A percentile compares a stretch with the other conserved stretches of the same genome.
Evolutionary conservation across 2,113 vertebrate genomes (phyloP).

Genomic region (Ginglymostoma cirratum): DNA sequence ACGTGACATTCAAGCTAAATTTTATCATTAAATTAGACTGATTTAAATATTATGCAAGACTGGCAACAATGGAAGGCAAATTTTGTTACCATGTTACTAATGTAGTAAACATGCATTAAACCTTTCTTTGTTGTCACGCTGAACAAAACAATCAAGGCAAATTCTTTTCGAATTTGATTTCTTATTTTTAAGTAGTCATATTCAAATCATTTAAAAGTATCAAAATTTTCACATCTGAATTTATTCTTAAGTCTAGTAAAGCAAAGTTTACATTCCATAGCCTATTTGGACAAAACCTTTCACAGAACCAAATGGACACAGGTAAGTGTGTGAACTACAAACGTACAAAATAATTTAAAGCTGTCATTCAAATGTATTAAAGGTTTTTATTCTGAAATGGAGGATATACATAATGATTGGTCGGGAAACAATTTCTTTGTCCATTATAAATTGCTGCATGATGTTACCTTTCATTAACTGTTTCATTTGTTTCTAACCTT

Average conservation of each 20-base stretch:
- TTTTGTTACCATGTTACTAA: background rate
- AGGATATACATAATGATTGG: background rate
- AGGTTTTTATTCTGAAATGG: background rate
- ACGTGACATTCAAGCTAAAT: slow-evolving; percentile 37
- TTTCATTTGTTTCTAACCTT: slow-evolving; percentile 12
- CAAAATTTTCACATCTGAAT: background rate
- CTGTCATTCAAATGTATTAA: background rate
- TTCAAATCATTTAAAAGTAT: slow-evolving; percentile 3
- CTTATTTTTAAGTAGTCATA: slow-evolving; percentile 1
- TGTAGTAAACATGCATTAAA: slow-evolving; percentile 16
- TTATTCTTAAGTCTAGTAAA: slow-evolving; percentile 3
- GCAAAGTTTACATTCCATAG: background rate
- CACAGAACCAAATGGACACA: background rate
- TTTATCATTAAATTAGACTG: background rate
- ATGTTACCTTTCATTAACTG: slow-evolving; percentile 15
- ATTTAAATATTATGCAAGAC: slow-evolving; percentile 11
- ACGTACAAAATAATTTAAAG: slow-evolving; percentile 3
- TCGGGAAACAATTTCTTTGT: background rate
- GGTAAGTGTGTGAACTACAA: background rate
- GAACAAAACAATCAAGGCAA: slow-evolving; percentile 24
- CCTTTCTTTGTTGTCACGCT: background rate
- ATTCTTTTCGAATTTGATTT: background rate
- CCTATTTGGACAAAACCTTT: background rate
- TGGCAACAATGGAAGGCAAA: background rate
- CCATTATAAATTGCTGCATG: background rate